Base-by-base conservation (phyloP, 2,888 invertebrate species). In the Lampropteryx suffumata region DNA sequence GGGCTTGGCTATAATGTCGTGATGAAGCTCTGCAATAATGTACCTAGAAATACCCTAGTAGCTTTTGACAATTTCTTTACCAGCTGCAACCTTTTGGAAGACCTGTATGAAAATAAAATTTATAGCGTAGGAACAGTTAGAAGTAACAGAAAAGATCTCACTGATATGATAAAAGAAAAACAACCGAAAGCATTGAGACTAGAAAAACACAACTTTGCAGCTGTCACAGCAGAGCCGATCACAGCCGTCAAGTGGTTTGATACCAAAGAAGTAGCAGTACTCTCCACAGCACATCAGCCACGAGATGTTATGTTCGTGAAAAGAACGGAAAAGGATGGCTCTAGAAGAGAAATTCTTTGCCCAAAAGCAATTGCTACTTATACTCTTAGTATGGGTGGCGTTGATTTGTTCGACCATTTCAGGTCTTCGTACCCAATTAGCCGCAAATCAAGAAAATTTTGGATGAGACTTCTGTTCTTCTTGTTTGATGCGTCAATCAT, bases 181-280 rank as follows among this genome's bases (percentile, higher is more conserved):
- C 48, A 55, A 26, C 58, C 64, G 27, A 64, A 62, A 54, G 34
- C 45, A 39, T 4, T 64, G 41, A 59, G 53, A 65, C 56, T 68
- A 24, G 52, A 62, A 39, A 70, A 62, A 51, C 56, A 68, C 30
- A 46, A 66, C 49, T 67, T 71, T 61, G 45, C 67, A 61, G 64
- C 62, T 45, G 32, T 66, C 36, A 64, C 62, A 43, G 53, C 63
- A 24, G 55, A 62, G 47, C 66, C 69, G 43, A 65, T 67, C 21
- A 6, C 24, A 24, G 24, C 24, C 5, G 65, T 68, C 14, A 69
- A 69, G 41, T 66, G 63, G 67, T 48, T 59, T 39, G 67, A 67
- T 52, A 67, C 65, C 8, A 60, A 51, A 32, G 61, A 64, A 34
- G 65, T 67, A 24, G 40, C 46, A 44, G 37, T 67, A 17, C 59